Percentiles rank a stretch among this genome's conserved stretches.
Conservation (phyloP, 2,888 invertebrate genomes). For the Chrysolina americana region DNA sequence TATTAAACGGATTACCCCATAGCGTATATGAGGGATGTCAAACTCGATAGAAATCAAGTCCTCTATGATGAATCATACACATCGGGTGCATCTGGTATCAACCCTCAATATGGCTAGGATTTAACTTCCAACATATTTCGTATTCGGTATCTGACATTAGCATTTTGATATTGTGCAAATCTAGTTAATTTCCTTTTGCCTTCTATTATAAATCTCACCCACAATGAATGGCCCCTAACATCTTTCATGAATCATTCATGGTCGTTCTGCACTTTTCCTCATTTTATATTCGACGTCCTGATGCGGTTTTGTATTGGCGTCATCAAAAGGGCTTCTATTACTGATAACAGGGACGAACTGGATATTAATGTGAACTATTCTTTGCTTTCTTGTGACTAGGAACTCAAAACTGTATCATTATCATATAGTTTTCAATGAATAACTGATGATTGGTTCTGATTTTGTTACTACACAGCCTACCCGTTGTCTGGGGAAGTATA, state of each 20-base stretch:
- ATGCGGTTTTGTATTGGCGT: slow-evolving; percentile 13
- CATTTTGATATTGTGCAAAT: slow-evolving; percentile 50
- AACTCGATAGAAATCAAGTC: slow-evolving; percentile 42
- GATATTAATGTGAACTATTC: background rate
- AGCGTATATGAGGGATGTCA: slow-evolving; percentile 38
- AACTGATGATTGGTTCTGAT: too few relatives aligned
- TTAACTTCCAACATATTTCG: slow-evolving; percentile 43
- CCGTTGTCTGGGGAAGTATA: too few relatives aligned
- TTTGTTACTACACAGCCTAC: too few relatives aligned
- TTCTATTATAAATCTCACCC: slow-evolving; percentile 39
- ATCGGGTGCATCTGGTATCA: slow-evolving; percentile 37
- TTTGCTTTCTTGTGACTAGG: too few relatives aligned
- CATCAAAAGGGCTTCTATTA: background rate
- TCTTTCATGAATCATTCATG: slow-evolving; percentile 42
- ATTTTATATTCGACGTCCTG: slow-evolving; percentile 13
- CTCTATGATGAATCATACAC: slow-evolving; percentile 37
- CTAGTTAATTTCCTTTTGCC: slow-evolving; percentile 44
- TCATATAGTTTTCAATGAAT: too few relatives aligned
- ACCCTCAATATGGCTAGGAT: slow-evolving; percentile 29
- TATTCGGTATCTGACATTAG: slow-evolving; percentile 47
- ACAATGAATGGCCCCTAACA: slow-evolving; percentile 36
- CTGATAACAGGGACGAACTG: slow-evolving; percentile 2
- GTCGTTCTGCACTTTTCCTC: slow-evolving; percentile 26
- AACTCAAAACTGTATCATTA: too few relatives aligned
- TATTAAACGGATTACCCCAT: slow-evolving; percentile 35